Base-by-base conservation (phyloP, 2,888 invertebrate species). In the Oscheius sp. region DNA sequence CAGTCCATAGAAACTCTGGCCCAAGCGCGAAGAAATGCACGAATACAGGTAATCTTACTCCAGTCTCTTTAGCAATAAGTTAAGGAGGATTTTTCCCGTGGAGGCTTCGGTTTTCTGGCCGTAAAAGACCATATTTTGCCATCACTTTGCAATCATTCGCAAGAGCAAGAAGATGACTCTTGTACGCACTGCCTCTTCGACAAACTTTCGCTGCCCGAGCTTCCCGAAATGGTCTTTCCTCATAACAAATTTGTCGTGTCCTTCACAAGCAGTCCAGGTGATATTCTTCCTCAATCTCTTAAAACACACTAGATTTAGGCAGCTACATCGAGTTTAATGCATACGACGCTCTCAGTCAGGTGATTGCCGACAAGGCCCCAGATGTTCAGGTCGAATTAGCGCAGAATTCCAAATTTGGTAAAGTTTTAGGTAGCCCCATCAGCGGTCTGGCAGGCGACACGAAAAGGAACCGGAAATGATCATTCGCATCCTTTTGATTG, bases 141-240 rank as follows among this genome's bases (percentile, higher is more conserved):
- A 33, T 81, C 83, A 1, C 51, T 75, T 13, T 85, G 85, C 74
- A 77, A 70, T 47, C 84, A 84, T 72, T 33, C 68, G 35, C 55
- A 63, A 1, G 75, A 53, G 0, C 62, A 68, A 29, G 70, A 59
- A 5, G 74, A 63, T 32, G 33, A 48, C 33, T 55, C 13, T 33
- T 84, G 83, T 57, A 72, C 75, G 83, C 76, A 84, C 29, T 88
- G 88, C 75, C 63, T 78, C 68, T 80, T 78, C 21, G 72, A 68
- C 7, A 77, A 81, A 59, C 77, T 88, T 37, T 42, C 78, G n/a
- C 75, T 88, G n/a, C 85, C 83, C 2, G 81, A 82, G 62, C 75
- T 85, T 86, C 99, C 99, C 4, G 99, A 99, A 89, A 99, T 99
- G 98, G 94, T 98, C 33, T 99, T 98, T 91, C 95, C 96, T 32